Conservation (phyloP, 2,888 invertebrate genomes). For the Lacanobia oleracea region DNA sequence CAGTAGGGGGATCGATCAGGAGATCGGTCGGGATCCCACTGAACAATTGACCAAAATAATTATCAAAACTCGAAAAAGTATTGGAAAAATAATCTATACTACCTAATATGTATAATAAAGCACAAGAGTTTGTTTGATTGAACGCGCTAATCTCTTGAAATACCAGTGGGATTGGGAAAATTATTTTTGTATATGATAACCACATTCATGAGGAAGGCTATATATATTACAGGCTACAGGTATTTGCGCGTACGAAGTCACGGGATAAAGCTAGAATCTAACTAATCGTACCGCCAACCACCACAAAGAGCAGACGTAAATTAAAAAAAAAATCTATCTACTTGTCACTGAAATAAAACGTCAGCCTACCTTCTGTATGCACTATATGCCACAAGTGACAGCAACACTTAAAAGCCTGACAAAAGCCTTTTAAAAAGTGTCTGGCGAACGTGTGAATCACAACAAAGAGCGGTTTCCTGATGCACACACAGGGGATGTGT, state of each 20-base stretch:
- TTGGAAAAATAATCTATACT: neutral
- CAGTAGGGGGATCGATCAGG: too few species aligned
- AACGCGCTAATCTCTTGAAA: too few species aligned
- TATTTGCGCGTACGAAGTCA: too few species aligned
- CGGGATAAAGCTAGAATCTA: too few species aligned
- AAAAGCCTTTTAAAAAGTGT: conserved; percentile 87
- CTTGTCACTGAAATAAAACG: conserved; percentile 26
- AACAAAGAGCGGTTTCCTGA: conserved; percentile 77
- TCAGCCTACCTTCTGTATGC: conserved; percentile 38
- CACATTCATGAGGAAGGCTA: too few species aligned
- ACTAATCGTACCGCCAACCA: neutral
- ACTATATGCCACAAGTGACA: conserved; percentile 68
- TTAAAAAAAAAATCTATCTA: conserved; percentile 9
- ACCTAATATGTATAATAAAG: too few species aligned
- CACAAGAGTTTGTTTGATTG: too few species aligned
- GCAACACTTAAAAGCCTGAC: conserved; percentile 81
- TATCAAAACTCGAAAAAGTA: neutral
- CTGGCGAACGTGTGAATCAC: conserved; percentile 83
- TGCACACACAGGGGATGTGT: conserved; percentile 30
- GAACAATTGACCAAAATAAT: too few species aligned
- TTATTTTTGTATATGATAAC: too few species aligned
- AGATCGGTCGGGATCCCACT: too few species aligned
- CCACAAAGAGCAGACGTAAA: conserved; percentile 20
- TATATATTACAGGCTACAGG: too few species aligned
- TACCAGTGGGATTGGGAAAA: too few species aligned